These are phyloP conservation scores for Rhizoglyphus robini DNA, from an alignment of 1,140 invertebrate genomes.

Conservation along the genomic window DNA sequence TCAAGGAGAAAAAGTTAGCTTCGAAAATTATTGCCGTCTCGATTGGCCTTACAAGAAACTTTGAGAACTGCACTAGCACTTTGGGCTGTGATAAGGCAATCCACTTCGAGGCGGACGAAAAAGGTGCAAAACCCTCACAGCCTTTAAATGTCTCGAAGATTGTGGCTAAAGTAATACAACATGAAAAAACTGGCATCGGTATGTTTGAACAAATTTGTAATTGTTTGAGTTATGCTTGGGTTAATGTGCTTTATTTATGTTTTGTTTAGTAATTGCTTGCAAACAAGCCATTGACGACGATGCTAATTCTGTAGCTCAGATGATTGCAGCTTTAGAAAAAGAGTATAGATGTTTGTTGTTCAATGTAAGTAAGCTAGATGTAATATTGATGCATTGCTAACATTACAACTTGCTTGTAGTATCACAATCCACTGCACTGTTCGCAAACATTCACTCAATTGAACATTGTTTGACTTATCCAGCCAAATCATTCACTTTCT, in stretches of 20 bases:
- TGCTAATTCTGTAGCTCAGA: constrained; percentile 94
- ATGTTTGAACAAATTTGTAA: too few species aligned
- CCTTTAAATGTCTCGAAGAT: constrained; percentile 95
- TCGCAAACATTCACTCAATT: too few species aligned
- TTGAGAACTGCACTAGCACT: constrained; percentile 84
- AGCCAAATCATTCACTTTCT: too few species aligned
- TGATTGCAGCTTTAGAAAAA: constrained; percentile 87
- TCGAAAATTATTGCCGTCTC: constrained; percentile 86
- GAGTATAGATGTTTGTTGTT: too few species aligned
- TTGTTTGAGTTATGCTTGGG: background rate
- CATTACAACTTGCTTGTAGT: too few species aligned
- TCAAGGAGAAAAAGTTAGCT: constrained; percentile 95
- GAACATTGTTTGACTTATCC: too few species aligned
- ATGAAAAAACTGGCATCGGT: constrained; percentile 66
- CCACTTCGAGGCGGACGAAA: constrained; percentile 74
- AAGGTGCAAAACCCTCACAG: constrained; percentile 74
- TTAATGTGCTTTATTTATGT: background rate
- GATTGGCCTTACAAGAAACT: constrained; percentile 84
- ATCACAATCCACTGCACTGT: too few species aligned
- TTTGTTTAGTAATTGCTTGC: constrained; percentile 64
- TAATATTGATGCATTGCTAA: too few species aligned
- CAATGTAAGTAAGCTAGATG: too few species aligned
- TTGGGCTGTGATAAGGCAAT: constrained; percentile 95
- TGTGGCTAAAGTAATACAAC: constrained; percentile 74
- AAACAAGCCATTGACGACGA: constrained; percentile 99